Conservation (phyloP, 2,113 vertebrate species). For the Rousettus leschenaultii region DNA sequence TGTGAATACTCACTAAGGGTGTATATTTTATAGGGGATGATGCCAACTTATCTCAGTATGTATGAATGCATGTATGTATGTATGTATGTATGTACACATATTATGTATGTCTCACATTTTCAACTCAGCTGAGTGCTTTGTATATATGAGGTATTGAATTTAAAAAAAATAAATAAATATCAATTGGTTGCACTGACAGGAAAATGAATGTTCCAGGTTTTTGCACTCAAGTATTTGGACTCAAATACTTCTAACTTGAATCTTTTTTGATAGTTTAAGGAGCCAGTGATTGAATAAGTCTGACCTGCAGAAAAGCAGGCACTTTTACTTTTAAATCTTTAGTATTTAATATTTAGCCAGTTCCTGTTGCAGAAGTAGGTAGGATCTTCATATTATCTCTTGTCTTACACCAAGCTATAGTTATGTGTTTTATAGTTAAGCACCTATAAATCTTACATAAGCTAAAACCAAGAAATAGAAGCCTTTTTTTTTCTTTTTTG, state of each 20-base stretch:
- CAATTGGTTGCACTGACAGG: background rate
- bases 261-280: background rate
- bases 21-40: background rate
- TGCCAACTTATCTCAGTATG: background rate
- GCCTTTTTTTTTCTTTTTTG: constrained; percentile 64
- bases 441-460: constrained; percentile 80
- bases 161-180: background rate
- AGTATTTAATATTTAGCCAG: constrained; percentile 6
- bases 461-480: constrained; percentile 73
- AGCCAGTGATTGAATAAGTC: background rate
- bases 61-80: background rate
- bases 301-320: background rate
- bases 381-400: background rate
- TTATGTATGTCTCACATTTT: background rate
- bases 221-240: background rate
- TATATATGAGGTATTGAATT: background rate
- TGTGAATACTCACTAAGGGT: background rate
- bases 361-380: background rate
- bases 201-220: background rate
- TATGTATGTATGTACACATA: background rate
- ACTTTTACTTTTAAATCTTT: background rate
- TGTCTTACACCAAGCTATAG: background rate
- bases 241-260: background rate
- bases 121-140: background rate
- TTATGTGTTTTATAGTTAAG: constrained; percentile 70